phyloP scores from a whole-genome alignment of 2,888 invertebrate species.

The Nesidiocoris tenuis region DNA sequence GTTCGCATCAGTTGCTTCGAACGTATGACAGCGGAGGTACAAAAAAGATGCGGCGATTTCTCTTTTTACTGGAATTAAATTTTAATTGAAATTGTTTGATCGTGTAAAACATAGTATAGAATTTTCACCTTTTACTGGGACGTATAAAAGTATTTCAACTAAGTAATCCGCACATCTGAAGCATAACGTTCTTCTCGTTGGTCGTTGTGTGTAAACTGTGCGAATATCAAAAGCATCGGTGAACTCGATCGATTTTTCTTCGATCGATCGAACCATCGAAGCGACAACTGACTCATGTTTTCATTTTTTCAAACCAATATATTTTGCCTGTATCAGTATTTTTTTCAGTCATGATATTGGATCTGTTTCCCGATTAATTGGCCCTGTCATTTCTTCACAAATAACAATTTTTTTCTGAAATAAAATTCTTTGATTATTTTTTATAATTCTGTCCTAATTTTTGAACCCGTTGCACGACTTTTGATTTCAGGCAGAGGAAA shows the following conservation, averaged over 20 bases:
- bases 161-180: constrained; percentile 8
- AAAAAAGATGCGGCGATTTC: background rate
- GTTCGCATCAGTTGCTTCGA: background rate
- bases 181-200: background rate
- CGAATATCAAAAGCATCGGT: background rate
- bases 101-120: too few relatives aligned
- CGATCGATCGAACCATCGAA: background rate
- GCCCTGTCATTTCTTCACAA: too few relatives aligned
- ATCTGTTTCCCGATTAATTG: too few relatives aligned
- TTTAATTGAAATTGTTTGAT: too few relatives aligned
- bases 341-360: too few relatives aligned
- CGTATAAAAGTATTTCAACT: too few relatives aligned
- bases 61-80: background rate
- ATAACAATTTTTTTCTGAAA: too few relatives aligned
- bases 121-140: too few relatives aligned
- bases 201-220: constrained; percentile 3
- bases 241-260: background rate
- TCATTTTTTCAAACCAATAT: background rate
- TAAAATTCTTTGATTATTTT: background rate
- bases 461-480: background rate
- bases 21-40: background rate
- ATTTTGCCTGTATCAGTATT: background rate
- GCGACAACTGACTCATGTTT: too few relatives aligned
- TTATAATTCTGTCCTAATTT: background rate
- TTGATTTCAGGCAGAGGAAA: constrained; percentile 43